Percentiles rank a stretch among this genome's conserved stretches.
These are phyloP conservation scores for Coptotermes formosanus DNA, from an alignment of 1,140 invertebrate genomes.

Conservation along the genomic window DNA sequence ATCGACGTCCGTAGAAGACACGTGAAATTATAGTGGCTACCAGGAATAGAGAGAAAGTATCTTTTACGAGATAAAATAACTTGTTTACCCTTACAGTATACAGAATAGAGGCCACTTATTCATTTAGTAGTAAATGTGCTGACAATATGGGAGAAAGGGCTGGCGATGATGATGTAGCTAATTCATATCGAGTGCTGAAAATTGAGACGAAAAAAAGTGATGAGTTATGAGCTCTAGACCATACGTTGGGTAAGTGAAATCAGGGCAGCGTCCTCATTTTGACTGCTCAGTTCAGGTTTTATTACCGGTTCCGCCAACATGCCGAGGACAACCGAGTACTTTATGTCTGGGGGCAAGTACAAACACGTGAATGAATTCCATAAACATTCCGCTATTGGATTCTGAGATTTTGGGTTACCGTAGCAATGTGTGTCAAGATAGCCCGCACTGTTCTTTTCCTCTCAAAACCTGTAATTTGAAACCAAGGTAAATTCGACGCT, in stretches of 20 bases:
- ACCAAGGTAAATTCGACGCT: too few species aligned
- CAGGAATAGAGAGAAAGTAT: background rate
- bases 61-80: background rate
- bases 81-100: background rate
- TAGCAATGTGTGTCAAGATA: too few species aligned
- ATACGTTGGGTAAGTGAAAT: background rate
- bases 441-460: too few species aligned
- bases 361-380: background rate
- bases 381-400: background rate
- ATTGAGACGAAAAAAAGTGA: background rate
- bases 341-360: background rate
- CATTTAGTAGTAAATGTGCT: background rate
- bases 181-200: background rate
- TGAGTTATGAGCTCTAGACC: background rate
- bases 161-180: background rate
- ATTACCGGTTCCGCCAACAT: background rate
- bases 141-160: background rate
- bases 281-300: background rate
- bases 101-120: background rate
- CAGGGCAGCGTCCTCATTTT: constrained; percentile 2
- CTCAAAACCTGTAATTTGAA: too few species aligned
- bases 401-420: too few species aligned
- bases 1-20: too few species aligned
- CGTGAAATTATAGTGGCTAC: too few species aligned
- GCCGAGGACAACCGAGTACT: background rate